Percentiles rank a stretch among this genome's conserved stretches.
These are phyloP conservation scores for Manduca sexta DNA, from an alignment of 1,140 invertebrate species.

Conservation along the genomic window DNA sequence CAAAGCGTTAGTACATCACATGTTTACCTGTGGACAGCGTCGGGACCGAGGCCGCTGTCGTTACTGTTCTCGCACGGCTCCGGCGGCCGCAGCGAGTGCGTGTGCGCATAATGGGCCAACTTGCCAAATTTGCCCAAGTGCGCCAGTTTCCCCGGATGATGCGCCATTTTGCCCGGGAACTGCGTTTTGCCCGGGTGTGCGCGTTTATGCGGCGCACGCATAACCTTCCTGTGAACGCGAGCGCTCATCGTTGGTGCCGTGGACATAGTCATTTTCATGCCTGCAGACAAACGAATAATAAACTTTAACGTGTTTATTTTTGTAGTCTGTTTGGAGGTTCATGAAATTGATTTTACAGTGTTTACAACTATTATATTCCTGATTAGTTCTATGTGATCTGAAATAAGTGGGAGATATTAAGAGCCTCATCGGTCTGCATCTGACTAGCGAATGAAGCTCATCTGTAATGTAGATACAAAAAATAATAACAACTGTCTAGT, in stretches of 20 bases:
- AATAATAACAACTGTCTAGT: not conserved
- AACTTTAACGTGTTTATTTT: slow-evolving; percentile 2
- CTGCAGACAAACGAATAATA: slow-evolving; percentile 57
- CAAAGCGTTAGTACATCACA: too few relatives aligned
- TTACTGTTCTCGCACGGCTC: slow-evolving; percentile 85
- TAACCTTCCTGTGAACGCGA: slow-evolving; percentile 76
- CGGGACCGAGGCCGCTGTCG: slow-evolving; percentile 87
- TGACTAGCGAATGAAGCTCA: too few relatives aligned
- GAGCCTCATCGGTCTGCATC: too few relatives aligned
- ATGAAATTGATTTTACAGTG: not conserved
- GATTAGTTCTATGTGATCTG: too few relatives aligned
- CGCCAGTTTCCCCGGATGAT: slow-evolving; percentile 57
- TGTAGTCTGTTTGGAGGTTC: not conserved
- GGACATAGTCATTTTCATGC: slow-evolving; percentile 81
- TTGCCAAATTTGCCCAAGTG: slow-evolving; percentile 63
- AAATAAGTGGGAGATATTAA: too few relatives aligned
- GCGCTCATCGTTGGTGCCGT: slow-evolving; percentile 76
- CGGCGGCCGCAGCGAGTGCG: slow-evolving; percentile 52
- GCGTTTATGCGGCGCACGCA: slow-evolving; percentile 75
- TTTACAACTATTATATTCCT: too few relatives aligned
- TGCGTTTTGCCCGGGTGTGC: slow-evolving; percentile 58
- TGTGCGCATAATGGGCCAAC: slow-evolving; percentile 54
- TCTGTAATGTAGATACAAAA: not conserved
- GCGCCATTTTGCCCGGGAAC: slow-evolving; percentile 58
- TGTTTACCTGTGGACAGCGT: slow-evolving; percentile 72